Evolutionary conservation across 2,888 invertebrate species (phyloP).

Genomic region (Melanargia galathea): DNA sequence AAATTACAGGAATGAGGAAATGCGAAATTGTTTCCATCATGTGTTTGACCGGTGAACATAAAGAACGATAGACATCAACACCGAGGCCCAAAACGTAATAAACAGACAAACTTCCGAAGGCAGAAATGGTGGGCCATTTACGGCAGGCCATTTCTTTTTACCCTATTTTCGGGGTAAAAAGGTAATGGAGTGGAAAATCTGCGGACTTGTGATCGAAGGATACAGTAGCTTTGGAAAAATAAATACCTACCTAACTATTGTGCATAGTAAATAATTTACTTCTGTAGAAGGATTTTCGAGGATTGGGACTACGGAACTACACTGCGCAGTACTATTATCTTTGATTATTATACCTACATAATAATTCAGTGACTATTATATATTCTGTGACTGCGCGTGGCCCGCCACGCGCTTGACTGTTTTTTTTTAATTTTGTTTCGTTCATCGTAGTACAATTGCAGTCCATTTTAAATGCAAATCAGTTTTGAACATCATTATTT

Average conservation of each 20-base stretch:
- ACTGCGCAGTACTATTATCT: too few relatives aligned
- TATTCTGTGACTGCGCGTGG: too few relatives aligned
- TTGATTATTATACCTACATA: neutral
- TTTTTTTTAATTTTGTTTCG: too few relatives aligned
- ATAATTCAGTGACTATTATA: too few relatives aligned
- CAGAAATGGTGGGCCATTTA: conserved; percentile 25
- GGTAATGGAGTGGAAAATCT: conserved; percentile 30
- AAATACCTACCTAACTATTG: neutral
- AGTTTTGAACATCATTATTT: too few relatives aligned
- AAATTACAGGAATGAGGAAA: conserved; percentile 8
- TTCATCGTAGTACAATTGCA: too few relatives aligned
- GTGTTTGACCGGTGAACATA: conserved; percentile 7
- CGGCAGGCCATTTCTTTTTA: conserved; percentile 12
- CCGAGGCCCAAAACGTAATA: conserved; percentile 15
- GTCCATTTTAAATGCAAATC: too few relatives aligned
- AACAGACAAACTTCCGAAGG: conserved; percentile 14
- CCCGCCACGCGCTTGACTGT: too few relatives aligned
- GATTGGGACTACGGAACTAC: too few relatives aligned
- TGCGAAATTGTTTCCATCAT: neutral
- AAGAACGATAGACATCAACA: conserved; percentile 18
- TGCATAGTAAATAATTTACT: neutral
- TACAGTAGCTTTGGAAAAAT: conserved; percentile 1
- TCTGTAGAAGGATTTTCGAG: neutral
- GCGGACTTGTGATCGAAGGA: neutral
- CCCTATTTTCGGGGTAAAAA: conserved; percentile 19